Evolutionary conservation across 2,113 vertebrate genomes (phyloP), one percentile per base, ranked within the genome.

Genomic region (Microcebus lehilahytsara): DNA sequence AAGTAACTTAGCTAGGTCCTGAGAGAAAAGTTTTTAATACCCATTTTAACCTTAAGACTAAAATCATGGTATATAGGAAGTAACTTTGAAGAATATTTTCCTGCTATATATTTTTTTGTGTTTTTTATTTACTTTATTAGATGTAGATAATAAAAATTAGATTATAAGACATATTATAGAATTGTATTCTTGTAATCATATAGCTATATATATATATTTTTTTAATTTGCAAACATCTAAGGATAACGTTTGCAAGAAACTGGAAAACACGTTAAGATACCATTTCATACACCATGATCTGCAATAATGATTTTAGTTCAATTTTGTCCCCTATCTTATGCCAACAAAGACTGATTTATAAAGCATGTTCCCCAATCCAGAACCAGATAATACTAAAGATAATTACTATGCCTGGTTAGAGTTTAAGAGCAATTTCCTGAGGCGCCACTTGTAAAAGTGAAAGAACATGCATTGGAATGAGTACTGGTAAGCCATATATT

Each of bases 361-460:
- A 97, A 97, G 83, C 95, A 96, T 90, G 85, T 91, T 87, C 67
- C n/a, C 51, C 72, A 90, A 75, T 60, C 91, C 93, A 96, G 95
- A 97, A 95, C 89, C 92, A 97, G 96, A 91, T 97, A 97, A 96
- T 96, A 92, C 32, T 90, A 34, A 25, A 97, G 84, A 96, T 93
- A 96, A 97, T 95, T 93, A 64, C 56, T 96, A 53, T 85, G 92
- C 75, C 94, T 97, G 97, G 91, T 92, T 97, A 95, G 86, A 90
- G 58, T 95, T 95, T 95, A 97, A 95, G 86, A 97, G 95, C 95
- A 96, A 97, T 98, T 98, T 98, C 97, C 97, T 96, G 96, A 97
- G 92, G 87, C 56, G 93, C 93, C 71, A 89, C 96, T 94, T 90
- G 91, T 94, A 96, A 97, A 97, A 97, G 93, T 93, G 77, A 95